These are phyloP conservation scores for Heliconius aoede DNA, from an alignment of 2,888 invertebrate species.

Conservation along the genomic window DNA sequence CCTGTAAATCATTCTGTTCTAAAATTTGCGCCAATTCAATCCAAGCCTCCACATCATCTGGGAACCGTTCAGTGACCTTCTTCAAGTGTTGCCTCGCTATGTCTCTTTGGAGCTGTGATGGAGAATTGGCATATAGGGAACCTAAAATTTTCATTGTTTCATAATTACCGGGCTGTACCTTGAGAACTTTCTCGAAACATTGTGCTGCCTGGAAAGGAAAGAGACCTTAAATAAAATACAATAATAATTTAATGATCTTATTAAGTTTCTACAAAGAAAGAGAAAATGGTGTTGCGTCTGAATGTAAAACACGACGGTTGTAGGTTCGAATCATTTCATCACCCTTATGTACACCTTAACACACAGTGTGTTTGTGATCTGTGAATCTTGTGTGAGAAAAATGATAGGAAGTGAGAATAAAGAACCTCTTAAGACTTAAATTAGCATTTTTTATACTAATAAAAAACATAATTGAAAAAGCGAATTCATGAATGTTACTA, in stretches of 20 bases:
- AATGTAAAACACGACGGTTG: not conserved
- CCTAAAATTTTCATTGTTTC: constrained; percentile 99
- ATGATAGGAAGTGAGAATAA: too few species aligned
- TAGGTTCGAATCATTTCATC: too few species aligned
- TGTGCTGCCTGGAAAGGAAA: constrained; percentile 90
- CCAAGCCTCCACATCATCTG: constrained; percentile 99
- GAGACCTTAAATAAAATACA: not conserved
- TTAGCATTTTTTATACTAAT: too few species aligned
- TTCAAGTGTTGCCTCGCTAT: constrained; percentile 96
- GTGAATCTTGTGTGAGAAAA: too few species aligned
- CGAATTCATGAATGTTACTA: too few species aligned
- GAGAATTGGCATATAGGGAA: constrained; percentile 95
- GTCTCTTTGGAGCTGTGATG: constrained; percentile 94
- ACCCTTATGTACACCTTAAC: too few species aligned
- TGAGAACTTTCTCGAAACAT: constrained; percentile 99
- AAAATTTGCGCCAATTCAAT: constrained; percentile 99
- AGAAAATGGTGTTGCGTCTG: not conserved
- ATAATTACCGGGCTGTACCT: constrained; percentile 98
- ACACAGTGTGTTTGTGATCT: too few species aligned
- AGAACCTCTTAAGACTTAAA: too few species aligned
- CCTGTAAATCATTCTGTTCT: constrained; percentile 95
- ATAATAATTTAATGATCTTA: not conserved
- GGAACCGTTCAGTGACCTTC: constrained; percentile 98
- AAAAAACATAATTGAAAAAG: too few species aligned
- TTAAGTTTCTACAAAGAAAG: not conserved